Conservation (phyloP, 2,888 invertebrate species). For the Philonicus albiceps region DNA sequence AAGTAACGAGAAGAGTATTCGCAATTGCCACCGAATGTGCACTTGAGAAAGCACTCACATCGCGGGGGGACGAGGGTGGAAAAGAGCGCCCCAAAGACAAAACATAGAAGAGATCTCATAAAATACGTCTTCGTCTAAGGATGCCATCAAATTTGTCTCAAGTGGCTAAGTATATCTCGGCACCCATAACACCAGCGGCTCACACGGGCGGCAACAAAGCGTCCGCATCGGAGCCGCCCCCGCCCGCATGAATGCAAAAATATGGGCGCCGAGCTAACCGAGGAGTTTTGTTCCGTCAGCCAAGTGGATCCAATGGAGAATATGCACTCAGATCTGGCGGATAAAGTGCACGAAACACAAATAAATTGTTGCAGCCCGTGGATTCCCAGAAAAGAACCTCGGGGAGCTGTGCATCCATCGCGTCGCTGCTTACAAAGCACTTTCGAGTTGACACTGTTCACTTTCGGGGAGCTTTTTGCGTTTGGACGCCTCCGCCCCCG, state of each 20-base stretch:
- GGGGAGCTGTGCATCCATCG: background rate
- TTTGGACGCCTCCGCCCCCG: background rate
- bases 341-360: conserved; percentile 38
- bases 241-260: conserved; percentile 5
- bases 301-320: conserved; percentile 20
- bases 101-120: conserved; percentile 39
- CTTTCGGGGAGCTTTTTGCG: conserved; percentile 30
- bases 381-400: conserved; percentile 20
- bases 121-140: conserved; percentile 45
- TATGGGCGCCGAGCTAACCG: conserved; percentile 15
- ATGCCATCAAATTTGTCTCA: conserved; percentile 45
- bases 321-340: conserved; percentile 35
- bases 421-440: conserved; percentile 8
- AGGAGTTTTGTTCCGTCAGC: conserved; percentile 6
- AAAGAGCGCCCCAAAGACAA: background rate
- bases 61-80: background rate
- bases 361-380: conserved; percentile 38
- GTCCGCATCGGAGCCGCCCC: background rate
- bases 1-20: background rate
- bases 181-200: conserved; percentile 12
- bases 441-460: conserved; percentile 38
- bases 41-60: background rate
- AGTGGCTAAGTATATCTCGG: conserved; percentile 40
- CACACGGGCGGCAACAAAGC: background rate
- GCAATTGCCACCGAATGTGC: background rate